Conservation (phyloP, 1,140 invertebrate species). For the Papilio aristodemus region DNA sequence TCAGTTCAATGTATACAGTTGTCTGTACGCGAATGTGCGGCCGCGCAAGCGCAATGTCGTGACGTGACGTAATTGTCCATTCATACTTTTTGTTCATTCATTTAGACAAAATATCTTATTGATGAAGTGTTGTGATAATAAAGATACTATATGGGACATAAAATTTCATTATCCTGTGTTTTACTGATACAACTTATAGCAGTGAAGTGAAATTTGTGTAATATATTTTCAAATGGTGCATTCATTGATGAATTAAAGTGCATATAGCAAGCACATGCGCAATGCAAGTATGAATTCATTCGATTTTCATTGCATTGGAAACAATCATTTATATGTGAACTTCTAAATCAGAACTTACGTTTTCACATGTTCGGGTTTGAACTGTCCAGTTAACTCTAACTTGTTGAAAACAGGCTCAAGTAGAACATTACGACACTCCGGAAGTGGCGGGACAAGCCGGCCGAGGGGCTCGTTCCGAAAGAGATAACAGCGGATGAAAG, state of each 20-base stretch:
- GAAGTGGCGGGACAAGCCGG: conserved; percentile 79
- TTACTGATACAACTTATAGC: conserved; percentile 35
- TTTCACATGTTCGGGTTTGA: conserved; percentile 51
- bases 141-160: conserved; percentile 45
- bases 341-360: conserved; percentile 43
- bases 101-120: conserved; percentile 66
- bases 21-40: conserved; percentile 48
- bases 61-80: conserved; percentile 79
- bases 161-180: conserved; percentile 38
- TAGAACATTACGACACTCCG: conserved; percentile 80
- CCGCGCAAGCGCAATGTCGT: conserved; percentile 75
- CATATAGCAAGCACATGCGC: conserved; percentile 73
- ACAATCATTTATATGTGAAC: conserved; percentile 45
- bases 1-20: conserved; percentile 33
- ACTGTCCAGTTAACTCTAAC: conserved; percentile 48
- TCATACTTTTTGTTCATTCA: conserved; percentile 79
- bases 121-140: conserved; percentile 60
- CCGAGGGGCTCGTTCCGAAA: conserved; percentile 78
- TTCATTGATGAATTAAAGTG: conserved; percentile 71
- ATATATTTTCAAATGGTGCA: conserved; percentile 59
- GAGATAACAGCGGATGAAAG: conserved; percentile 80
- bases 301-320: conserved; percentile 46
- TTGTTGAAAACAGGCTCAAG: conserved; percentile 69
- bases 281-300: conserved; percentile 56
- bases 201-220: conserved; percentile 49